These are phyloP conservation scores for Notodonta dromedarius DNA, from an alignment of 2,888 invertebrate genomes.

Conservation along the genomic window DNA sequence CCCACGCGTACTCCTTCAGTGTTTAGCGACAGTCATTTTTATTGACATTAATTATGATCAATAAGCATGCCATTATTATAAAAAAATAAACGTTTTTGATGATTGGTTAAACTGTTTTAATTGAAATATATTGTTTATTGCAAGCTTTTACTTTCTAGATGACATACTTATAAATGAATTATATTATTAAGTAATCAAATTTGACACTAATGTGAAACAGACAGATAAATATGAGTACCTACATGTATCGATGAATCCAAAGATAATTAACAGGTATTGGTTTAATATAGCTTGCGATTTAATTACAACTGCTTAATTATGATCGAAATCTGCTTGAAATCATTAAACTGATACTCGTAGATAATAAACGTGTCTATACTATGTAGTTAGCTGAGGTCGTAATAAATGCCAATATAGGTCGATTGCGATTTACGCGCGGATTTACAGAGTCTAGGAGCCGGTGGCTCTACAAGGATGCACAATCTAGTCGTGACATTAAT, in stretches of 20 bases:
- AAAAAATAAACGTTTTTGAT: too few relatives aligned
- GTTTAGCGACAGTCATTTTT: too few relatives aligned
- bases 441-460: constrained; percentile 50
- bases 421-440: constrained; percentile 49
- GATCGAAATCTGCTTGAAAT: constrained; percentile 43
- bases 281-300: constrained; percentile 48
- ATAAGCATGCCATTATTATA: too few relatives aligned
- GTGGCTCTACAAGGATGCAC: constrained; percentile 68
- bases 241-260: constrained; percentile 10
- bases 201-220: too few relatives aligned
- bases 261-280: constrained; percentile 30
- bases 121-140: too few relatives aligned
- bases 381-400: constrained; percentile 34
- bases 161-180: too few relatives aligned
- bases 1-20: too few relatives aligned
- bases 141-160: too few relatives aligned
- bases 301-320: constrained; percentile 45
- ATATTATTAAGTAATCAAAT: too few relatives aligned
- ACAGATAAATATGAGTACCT: not conserved
- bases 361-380: constrained; percentile 37
- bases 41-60: too few relatives aligned
- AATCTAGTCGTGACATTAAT: constrained; percentile 74
- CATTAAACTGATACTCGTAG: constrained; percentile 37
- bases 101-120: too few relatives aligned
- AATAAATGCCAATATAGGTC: constrained; percentile 52